Evolutionary conservation across 1,140 invertebrate species (phyloP), one percentile per base, ranked within the genome.

Genomic region (Chelonus insularis): DNA sequence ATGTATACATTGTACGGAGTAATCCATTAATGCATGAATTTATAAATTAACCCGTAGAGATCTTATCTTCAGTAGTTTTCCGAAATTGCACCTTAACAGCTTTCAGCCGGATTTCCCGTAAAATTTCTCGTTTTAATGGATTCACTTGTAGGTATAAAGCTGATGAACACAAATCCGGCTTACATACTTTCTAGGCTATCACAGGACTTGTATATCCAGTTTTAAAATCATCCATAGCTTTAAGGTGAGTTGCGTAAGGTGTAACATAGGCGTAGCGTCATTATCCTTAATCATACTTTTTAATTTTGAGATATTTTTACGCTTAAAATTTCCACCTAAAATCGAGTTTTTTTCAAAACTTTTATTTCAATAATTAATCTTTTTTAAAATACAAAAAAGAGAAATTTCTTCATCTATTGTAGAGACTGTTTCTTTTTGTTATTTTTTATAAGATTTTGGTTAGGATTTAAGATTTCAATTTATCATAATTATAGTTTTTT

Each of bases 171-270:
- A 56, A 32, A 29, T 25, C 18, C 12, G 55, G 29, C 58, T 36
- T 60, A 25, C 56, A 37, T 59, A 43, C 47, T 52, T 52, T 59
- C 55, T 32, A 62, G 51, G 57, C 45, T 58, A 34, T 51, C 55
- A 47, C 61, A 70, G 63, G 70, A 74, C 70, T 72, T 64, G 72
- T 68, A 72, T 74, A 71, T 74, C 72, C 72, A 69, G 72, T 72
- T 72, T 69, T 62, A 54, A 64, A 66, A 54, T 57, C 29, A 59
- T 63, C 29, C 61, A 54, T 43, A 63, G 25, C 57, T 51, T 57
- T 21, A 29, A 43, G 21, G 25, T 32, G 14, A 32, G 67, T 73
- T 73, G 72, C 65, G 70, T 74, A 74, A 74, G 68, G 34, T 57
- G 63, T 50, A 39, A n/a, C 29, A 45, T 25, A 39, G 47, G 6